Conservation (phyloP, 2,797 vertebrate genomes). For the Girardinus metallicus region DNA sequence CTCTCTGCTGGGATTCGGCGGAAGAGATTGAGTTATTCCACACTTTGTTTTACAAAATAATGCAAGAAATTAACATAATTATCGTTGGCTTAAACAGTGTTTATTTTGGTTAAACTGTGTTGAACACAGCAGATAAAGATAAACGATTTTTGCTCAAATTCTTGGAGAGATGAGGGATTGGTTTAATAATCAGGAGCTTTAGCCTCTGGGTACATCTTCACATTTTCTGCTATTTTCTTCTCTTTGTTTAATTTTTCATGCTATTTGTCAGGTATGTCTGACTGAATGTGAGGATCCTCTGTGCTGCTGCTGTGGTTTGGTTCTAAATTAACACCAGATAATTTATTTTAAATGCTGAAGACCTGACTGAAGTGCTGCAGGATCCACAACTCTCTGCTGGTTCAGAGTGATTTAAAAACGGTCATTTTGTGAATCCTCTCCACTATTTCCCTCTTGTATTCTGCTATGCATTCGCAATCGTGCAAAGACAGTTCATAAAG, state of each 20-base stretch:
- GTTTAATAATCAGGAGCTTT: constrained; percentile 12
- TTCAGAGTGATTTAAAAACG: not conserved
- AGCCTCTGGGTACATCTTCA: not conserved
- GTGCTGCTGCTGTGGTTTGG: not conserved
- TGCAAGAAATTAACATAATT: not conserved
- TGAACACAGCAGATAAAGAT: not conserved
- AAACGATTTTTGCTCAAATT: constrained; percentile 5
- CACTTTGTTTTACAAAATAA: constrained; percentile 2
- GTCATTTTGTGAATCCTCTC: not conserved
- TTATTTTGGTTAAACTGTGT: not conserved
- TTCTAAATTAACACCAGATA: not conserved
- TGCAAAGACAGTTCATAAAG: not conserved
- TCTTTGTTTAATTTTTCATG: not conserved
- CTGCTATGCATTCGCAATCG: not conserved
- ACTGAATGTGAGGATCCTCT: not conserved
- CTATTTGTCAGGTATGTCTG: not conserved
- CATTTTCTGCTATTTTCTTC: not conserved
- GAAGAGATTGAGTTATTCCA: not conserved
- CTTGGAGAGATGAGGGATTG: not conserved
- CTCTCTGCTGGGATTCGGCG: not conserved
- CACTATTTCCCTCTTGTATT: not conserved
- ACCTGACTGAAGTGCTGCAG: not conserved
- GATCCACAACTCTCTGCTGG: not conserved
- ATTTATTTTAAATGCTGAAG: not conserved
- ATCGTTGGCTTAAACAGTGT: not conserved